phyloP scores from a whole-genome alignment of 2,113 vertebrate genomes.

The Archocentrus centrarchus region DNA sequence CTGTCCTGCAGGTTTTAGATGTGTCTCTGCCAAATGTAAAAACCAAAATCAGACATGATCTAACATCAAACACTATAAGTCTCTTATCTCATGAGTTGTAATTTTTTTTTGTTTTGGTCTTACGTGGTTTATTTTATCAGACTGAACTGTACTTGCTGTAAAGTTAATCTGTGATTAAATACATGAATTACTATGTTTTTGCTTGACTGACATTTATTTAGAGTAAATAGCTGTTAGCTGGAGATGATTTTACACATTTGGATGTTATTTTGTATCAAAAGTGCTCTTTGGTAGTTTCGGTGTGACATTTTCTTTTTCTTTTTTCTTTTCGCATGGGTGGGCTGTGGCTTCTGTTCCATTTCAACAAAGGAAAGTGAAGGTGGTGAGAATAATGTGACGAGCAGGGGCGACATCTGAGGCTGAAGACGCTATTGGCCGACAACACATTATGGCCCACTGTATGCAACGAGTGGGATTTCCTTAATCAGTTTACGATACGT shows the following conservation, averaged over 20 bases:
- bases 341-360: constrained; percentile 36
- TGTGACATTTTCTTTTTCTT: background rate
- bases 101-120: constrained; percentile 20
- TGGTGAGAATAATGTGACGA: constrained; percentile 23
- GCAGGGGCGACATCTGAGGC: background rate
- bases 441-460: background rate
- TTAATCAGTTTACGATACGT: constrained; percentile 14
- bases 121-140: constrained; percentile 47
- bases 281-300: background rate
- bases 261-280: background rate
- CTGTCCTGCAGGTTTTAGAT: no score
- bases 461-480: constrained; percentile 54
- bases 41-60: constrained; percentile 32
- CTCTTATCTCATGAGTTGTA: constrained; percentile 14
- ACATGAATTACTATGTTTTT: background rate
- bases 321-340: constrained; percentile 8
- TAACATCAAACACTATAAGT: background rate
- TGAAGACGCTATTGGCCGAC: background rate
- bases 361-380: constrained; percentile 48
- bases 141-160: constrained; percentile 17
- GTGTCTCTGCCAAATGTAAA: constrained; percentile 41
- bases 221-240: background rate
- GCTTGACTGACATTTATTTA: background rate
- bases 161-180: constrained; percentile 51
- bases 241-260: background rate